These are phyloP conservation scores for Peucedramus taeniatus DNA, from an alignment of 2,113 vertebrate genomes.

Conservation along the genomic window DNA sequence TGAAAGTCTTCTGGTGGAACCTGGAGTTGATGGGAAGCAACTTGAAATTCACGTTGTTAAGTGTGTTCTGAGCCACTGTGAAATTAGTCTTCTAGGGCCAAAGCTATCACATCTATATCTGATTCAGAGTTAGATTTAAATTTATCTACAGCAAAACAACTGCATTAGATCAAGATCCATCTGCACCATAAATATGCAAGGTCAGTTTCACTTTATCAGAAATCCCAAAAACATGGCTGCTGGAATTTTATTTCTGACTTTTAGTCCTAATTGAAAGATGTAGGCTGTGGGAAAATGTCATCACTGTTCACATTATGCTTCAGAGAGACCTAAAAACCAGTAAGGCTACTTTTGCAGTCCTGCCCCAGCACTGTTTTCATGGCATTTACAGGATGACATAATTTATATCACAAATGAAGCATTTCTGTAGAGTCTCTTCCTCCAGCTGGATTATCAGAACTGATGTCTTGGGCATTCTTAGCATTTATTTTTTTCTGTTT, in stretches of 20 bases:
- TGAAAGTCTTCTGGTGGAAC: not conserved
- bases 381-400: not conserved
- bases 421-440: not conserved
- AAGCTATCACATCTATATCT: not conserved
- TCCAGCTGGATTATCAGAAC: not conserved
- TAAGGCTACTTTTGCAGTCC: not conserved
- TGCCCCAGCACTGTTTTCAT: not conserved
- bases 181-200: not conserved
- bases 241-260: not conserved
- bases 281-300: not conserved
- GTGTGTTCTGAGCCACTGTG: not conserved
- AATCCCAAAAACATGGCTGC: not conserved
- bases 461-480: not conserved
- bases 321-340: not conserved
- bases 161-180: not conserved
- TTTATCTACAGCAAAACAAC: not conserved
- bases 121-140: not conserved
- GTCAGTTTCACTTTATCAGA: not conserved
- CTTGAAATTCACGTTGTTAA: not conserved
- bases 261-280: not conserved
- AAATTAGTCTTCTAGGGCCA: not conserved
- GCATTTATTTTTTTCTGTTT: not conserved
- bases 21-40: not conserved
- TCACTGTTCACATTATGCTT: not conserved
- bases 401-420: not conserved